A percentile compares a stretch with the other conserved stretches of the same genome.
Evolutionary conservation across 37 sponge, comb jelly and placozoan species (phyloP).

Genomic region (Amphimedon queenslandica): DNA sequence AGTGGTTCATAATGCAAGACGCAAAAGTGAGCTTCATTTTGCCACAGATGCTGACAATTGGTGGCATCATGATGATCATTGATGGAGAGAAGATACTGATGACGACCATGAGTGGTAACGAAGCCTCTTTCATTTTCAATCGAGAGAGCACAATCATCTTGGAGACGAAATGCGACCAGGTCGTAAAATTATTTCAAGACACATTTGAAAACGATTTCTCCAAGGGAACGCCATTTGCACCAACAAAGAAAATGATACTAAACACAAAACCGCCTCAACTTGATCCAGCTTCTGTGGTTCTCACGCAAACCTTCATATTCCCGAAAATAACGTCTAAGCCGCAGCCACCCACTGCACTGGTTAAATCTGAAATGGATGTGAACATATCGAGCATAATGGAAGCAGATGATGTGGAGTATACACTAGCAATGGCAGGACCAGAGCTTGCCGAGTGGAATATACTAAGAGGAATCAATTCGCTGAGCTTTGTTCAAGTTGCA

Average conservation of each 20-base stretch:
- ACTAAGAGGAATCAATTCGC: constrained; percentile 17
- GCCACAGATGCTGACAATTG: neutral
- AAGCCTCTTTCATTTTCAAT: neutral
- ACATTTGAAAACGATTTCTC: neutral
- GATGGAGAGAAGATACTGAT: neutral
- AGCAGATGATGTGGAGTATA: neutral
- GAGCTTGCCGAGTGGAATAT: constrained; percentile 67
- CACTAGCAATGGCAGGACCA: neutral
- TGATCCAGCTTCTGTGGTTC: neutral
- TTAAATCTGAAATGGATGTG: neutral
- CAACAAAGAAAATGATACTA: neutral
- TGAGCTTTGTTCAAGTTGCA: neutral
- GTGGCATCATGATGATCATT: neutral
- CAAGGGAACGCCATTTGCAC: neutral
- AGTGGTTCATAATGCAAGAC: neutral
- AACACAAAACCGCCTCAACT: neutral
- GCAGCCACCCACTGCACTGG: neutral
- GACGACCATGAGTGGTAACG: neutral
- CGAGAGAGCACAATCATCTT: neutral
- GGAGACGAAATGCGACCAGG: neutral
- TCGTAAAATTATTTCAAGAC: neutral
- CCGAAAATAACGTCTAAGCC: neutral
- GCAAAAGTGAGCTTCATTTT: neutral
- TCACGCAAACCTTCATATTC: neutral
- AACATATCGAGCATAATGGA: neutral